Evolutionary conservation across 1,140 invertebrate genomes (phyloP).

Genomic region (Argopecten irradians): DNA sequence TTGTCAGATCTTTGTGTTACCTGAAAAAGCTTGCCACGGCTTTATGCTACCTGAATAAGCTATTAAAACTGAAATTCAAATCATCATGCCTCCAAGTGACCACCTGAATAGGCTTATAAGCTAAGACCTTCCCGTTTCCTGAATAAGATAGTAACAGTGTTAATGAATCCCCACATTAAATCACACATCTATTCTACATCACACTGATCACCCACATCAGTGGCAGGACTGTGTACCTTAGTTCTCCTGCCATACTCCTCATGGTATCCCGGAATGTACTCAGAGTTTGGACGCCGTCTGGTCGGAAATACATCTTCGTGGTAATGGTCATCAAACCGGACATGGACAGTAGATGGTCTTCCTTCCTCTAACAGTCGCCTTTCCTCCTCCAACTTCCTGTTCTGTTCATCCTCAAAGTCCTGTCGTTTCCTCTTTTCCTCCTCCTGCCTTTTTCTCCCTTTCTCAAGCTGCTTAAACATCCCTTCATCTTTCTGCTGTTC

Average conservation of each 20-base stretch:
- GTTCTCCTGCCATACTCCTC: neutral
- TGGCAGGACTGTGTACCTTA: slow-evolving; percentile 14
- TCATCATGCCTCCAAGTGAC: no score
- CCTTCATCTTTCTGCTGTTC: neutral
- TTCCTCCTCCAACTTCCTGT: neutral
- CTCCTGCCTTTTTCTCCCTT: neutral
- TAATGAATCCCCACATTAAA: neutral
- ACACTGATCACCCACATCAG: neutral
- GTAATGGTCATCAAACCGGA: neutral
- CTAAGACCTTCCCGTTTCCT: neutral
- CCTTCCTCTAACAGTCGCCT: neutral
- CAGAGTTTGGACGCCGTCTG: neutral
- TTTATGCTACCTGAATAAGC: no score
- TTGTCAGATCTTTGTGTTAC: no score
- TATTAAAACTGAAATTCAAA: no score
- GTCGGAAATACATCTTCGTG: neutral
- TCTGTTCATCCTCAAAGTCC: neutral
- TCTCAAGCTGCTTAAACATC: neutral
- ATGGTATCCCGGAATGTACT: neutral
- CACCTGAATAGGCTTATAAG: no score
- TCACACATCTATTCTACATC: neutral
- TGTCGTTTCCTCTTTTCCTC: neutral
- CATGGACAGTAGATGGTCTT: neutral
- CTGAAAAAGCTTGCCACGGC: no score
- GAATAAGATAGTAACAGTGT: no score